phyloP scores from a whole-genome alignment of 2,797 vertebrate species.

The Knipowitschia caucasica region DNA sequence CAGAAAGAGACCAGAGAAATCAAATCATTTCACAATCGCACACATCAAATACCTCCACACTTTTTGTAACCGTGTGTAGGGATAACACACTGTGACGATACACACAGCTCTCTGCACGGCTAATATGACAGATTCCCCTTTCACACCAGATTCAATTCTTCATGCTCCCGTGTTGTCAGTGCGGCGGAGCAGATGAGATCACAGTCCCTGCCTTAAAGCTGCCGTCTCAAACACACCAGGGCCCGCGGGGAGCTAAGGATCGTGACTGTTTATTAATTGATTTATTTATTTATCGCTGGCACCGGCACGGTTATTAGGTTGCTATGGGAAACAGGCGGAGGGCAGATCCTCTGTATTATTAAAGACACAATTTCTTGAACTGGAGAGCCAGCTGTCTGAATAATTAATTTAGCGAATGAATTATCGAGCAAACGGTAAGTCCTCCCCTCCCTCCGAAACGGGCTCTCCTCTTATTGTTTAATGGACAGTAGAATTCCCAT shows the following conservation, averaged over 20 bases:
- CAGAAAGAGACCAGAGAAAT: too few species aligned
- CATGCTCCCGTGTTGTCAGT: not conserved
- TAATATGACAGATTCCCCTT: not conserved
- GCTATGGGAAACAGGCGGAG: constrained; percentile 78
- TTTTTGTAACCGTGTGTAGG: not conserved
- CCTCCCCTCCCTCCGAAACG: constrained; percentile 59
- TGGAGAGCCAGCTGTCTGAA: constrained; percentile 80
- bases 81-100: not conserved
- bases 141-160: constrained; percentile 14
- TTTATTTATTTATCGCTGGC: constrained; percentile 81
- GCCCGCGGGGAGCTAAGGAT: constrained; percentile 59
- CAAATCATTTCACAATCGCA: not conserved
- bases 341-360: constrained; percentile 78
- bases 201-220: constrained; percentile 52
- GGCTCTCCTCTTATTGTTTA: constrained; percentile 74
- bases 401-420: constrained; percentile 81
- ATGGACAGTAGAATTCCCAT: constrained; percentile 74
- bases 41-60: not conserved
- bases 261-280: constrained; percentile 82
- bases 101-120: not conserved
- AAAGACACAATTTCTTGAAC: constrained; percentile 82
- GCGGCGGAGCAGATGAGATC: constrained; percentile 7
- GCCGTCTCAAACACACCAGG: constrained; percentile 55
- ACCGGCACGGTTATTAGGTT: constrained; percentile 82
- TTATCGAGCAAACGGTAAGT: constrained; percentile 74